A percentile compares a stretch with the other conserved stretches of the same genome.
Evolutionary conservation across 2,888 invertebrate genomes (phyloP).

Genomic region (Tetranychus piercei): DNA sequence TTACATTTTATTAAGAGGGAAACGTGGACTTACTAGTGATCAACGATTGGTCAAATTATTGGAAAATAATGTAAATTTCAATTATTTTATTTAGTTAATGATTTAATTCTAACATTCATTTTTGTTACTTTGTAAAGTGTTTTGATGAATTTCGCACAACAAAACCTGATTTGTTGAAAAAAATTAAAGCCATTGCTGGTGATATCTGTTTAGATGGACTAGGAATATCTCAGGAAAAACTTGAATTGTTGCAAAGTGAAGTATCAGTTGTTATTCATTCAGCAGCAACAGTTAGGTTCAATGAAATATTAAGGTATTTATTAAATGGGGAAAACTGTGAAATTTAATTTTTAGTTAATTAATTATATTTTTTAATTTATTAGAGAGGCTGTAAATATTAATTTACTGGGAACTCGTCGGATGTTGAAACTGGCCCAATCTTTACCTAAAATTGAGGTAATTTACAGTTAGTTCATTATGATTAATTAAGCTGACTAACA

Average conservation of each 20-base stretch:
- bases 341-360: neutral
- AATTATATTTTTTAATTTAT: neutral
- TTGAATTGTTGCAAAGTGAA: constrained; percentile 30
- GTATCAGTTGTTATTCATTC: constrained; percentile 38
- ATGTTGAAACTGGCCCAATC: constrained; percentile 55
- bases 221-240: constrained; percentile 34
- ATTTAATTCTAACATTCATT: neutral
- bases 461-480: constrained; percentile 25
- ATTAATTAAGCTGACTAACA: no score
- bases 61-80: constrained; percentile 17
- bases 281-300: constrained; percentile 39
- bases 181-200: constrained; percentile 10
- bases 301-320: constrained; percentile 35
- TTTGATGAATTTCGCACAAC: neutral
- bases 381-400: constrained; percentile 51
- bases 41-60: constrained; percentile 37
- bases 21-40: constrained; percentile 36
- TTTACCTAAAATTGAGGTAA: constrained; percentile 36
- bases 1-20: constrained; percentile 65
- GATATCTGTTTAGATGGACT: constrained; percentile 34
- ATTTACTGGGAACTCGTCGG: constrained; percentile 62
- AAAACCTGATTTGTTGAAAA: neutral
- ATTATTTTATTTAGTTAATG: neutral
- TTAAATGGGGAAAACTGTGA: neutral
- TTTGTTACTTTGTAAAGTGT: neutral